These are phyloP conservation scores for Folsomia candida DNA, from an alignment of 2,888 invertebrate genomes.

Conservation along the genomic window DNA sequence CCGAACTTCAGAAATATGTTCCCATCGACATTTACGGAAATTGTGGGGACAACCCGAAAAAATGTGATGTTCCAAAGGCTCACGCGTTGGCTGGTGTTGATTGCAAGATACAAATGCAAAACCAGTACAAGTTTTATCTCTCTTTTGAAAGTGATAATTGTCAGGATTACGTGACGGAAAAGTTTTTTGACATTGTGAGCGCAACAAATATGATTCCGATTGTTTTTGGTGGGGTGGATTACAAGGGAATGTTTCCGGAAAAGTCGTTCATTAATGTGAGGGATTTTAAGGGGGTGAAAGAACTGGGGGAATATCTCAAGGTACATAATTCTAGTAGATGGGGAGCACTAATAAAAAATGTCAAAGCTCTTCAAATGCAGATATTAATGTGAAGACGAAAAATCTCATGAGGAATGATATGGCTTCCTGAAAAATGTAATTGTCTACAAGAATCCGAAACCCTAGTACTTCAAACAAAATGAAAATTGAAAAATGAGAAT, in stretches of 20 bases:
- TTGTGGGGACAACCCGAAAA: not conserved
- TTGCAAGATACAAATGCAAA: not conserved
- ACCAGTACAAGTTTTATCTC: conserved; percentile 15
- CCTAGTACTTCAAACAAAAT: no score
- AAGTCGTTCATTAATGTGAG: conserved; percentile 13
- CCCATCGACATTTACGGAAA: not conserved
- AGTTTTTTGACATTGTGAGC: conserved; percentile 5
- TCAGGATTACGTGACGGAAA: conserved; percentile 17
- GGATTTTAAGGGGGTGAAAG: not conserved
- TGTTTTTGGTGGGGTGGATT: conserved; percentile 12
- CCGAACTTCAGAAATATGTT: not conserved
- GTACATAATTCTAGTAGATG: no score
- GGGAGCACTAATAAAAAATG: no score
- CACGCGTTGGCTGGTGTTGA: not conserved
- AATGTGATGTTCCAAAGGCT: not conserved
- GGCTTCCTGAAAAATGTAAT: no score
- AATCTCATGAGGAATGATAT: no score
- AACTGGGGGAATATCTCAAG: conserved; percentile 6
- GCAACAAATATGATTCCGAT: conserved; percentile 11
- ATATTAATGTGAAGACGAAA: no score
- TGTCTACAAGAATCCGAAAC: no score
- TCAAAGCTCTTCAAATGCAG: no score
- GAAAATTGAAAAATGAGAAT: no score
- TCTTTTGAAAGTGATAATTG: conserved; percentile 9
- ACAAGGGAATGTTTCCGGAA: not conserved